Base-by-base conservation (phyloP, 2,797 vertebrate species). In the Platyrinchus mystaceus region DNA sequence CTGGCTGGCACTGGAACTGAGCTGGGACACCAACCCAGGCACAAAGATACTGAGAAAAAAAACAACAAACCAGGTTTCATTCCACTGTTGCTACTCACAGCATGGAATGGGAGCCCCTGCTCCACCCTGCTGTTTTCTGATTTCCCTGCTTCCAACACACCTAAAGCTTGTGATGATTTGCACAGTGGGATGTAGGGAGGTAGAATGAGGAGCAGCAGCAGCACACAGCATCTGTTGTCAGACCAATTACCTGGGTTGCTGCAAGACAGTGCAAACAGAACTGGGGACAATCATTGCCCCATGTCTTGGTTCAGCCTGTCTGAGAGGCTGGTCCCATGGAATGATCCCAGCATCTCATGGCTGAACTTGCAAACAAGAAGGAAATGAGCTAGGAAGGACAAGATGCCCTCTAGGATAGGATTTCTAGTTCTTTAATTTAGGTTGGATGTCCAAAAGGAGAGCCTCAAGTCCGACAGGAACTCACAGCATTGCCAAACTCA, bases 281-380 rank as follows among this genome's bases (percentile, higher is more conserved):
- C 37, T 4, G 12, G 21, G 8, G 20, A 56, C 43, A 52, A 7
- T 22, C 34, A 17, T 30, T 52, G n/a, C 14, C 17, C 6, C 4
- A 0, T 6, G 12, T 3, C 20, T 4, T 6, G 41, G 34, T 20
- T 27, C 39, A 53, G 44, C 12, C 32, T 2, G 0, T 10, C 46
- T 12, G 16, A 2, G 24, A 34, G 53, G 8, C 44, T 6, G 26
- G 37, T 47, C 39, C 47, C 8, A 26, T 37, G 43, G 43, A 60
- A 43, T 32, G 63, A 12, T 39, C 10, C 10, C 47, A 50, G 21
- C 3, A 2, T 28, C 53, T 52, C 50, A 2, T 15, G 13, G 8
- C 27, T 76, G 46, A 50, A 53, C 44, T 9, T 1, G 0, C 17
- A 34, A 32, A 10, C 4, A 3, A 47, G 49, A 63, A n/a, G 5